phyloP scores from a whole-genome alignment of 92 coral and sea anemone species.

The Porites rus region DNA sequence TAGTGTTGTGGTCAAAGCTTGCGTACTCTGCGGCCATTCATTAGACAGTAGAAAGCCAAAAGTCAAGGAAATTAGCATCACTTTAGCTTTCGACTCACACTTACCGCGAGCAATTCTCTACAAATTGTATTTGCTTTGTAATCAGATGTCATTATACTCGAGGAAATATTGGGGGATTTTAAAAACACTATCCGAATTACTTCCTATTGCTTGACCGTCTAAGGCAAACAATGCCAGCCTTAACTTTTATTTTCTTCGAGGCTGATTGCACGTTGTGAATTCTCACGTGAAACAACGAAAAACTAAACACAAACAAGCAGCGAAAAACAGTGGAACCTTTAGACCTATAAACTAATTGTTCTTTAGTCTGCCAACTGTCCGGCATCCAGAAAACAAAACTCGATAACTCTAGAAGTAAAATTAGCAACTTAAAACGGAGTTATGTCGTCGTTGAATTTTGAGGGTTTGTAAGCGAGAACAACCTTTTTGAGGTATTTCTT shows the following conservation, averaged over 20 bases:
- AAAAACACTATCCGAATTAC: conserved; percentile 41
- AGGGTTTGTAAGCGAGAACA: too few species aligned
- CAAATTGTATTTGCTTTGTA: conserved; percentile 51
- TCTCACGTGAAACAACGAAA: conserved; percentile 49
- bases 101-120: conserved; percentile 21
- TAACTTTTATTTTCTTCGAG: conserved; percentile 45
- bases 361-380: conserved; percentile 28
- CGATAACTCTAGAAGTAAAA: not conserved
- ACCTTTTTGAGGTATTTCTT: not conserved
- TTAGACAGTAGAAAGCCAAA: conserved; percentile 28
- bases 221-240: conserved; percentile 45
- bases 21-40: conserved; percentile 8
- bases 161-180: conserved; percentile 45
- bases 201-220: conserved; percentile 35
- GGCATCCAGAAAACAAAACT: conserved; percentile 15
- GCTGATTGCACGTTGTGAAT: conserved; percentile 53
- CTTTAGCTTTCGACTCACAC: conserved; percentile 9
- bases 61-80: conserved; percentile 46
- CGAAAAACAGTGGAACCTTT: conserved; percentile 6
- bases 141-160: conserved; percentile 32
- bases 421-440: not conserved
- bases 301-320: not conserved
- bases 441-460: too few species aligned
- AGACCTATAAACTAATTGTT: conserved; percentile 38
- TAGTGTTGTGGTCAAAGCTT: conserved; percentile 1